Base-by-base conservation (phyloP, 2,888 invertebrate genomes). In the Hofmannophila pseudospretella region DNA sequence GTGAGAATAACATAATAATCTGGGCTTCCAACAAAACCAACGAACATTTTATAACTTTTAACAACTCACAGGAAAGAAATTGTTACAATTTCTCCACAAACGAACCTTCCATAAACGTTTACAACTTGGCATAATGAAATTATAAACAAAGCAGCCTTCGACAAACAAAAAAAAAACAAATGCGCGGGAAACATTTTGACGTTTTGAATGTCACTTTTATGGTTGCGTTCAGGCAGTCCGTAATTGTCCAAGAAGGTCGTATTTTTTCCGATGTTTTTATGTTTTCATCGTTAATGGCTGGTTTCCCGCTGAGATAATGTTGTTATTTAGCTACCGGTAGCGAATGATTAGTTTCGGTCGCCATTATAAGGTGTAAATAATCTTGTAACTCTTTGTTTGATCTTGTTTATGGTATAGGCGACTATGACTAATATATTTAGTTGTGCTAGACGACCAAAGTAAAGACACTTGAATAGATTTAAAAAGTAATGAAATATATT, bases 281-380 rank as follows among this genome's bases (percentile, higher is more conserved):
- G 49, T 51, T 54, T 45, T 51, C 45, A 40, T 51, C 49, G 51
- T 66, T 72, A 72, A 73, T 68, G 48, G 62, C 38, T 14, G 54
- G 47, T 49, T 28, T 41, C 81, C 82, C 68, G 78, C 76, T 67
- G 82, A 10, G 67, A 49, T 59, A 45, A 58, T 61, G 48, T 64
- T 76, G 74, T 75, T 66, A 61, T 67, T 52, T 51, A 44, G 69
- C 67, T 69, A 72, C 79, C 81, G 59, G 84, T 84, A 84, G 84
- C 84, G 68, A 72, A 81, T 82, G 56, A 84, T 85, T 84, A 69
- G 81, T 69, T 74, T 80, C 81, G 82, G 82, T 78, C 39, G 63
- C 72, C 51, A 70, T 80, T 76, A 49, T 54, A 61, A 62, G 63
- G 69, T 75, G 75, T 82, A 80, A 81, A 84, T 84, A 80, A 81